phyloP scores from a whole-genome alignment of 2,797 vertebrate genomes.

The Myotis vivesi region DNA sequence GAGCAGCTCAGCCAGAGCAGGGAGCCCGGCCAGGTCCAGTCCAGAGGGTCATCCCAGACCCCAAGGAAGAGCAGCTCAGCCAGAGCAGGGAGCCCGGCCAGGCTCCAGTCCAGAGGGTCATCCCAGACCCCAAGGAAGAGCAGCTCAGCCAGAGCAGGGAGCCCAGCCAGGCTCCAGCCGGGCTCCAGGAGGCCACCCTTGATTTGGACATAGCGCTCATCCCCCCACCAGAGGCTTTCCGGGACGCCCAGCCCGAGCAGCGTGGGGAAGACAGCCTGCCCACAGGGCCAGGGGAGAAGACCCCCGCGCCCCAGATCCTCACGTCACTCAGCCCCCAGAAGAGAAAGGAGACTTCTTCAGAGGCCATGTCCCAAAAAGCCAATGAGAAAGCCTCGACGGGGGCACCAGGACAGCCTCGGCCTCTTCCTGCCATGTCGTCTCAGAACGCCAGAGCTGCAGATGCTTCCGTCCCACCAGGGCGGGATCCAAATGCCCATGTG shows the following conservation, averaged over 20 bases:
- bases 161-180: not conserved
- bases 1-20: not conserved
- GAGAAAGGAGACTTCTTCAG: not conserved
- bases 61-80: constrained; percentile 7
- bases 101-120: not conserved
- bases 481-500: constrained; percentile 47
- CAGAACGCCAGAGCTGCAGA: constrained; percentile 39
- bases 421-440: not conserved
- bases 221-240: constrained; percentile 79
- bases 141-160: not conserved
- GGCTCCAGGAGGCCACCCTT: not conserved
- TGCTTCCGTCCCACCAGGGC: not conserved
- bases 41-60: not conserved
- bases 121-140: not conserved
- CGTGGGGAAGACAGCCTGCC: not conserved
- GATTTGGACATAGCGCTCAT: constrained; percentile 55
- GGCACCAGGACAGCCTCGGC: not conserved
- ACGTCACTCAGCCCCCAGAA: not conserved
- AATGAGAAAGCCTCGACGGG: not conserved
- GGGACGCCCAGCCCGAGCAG: constrained; percentile 50
- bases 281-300: not conserved
- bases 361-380: constrained; percentile 46
- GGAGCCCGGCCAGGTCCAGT: not conserved
- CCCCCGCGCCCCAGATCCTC: not conserved
- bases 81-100: not conserved